Base-by-base conservation (phyloP, 2,797 vertebrate species). In the Acridotheres tristis region DNA sequence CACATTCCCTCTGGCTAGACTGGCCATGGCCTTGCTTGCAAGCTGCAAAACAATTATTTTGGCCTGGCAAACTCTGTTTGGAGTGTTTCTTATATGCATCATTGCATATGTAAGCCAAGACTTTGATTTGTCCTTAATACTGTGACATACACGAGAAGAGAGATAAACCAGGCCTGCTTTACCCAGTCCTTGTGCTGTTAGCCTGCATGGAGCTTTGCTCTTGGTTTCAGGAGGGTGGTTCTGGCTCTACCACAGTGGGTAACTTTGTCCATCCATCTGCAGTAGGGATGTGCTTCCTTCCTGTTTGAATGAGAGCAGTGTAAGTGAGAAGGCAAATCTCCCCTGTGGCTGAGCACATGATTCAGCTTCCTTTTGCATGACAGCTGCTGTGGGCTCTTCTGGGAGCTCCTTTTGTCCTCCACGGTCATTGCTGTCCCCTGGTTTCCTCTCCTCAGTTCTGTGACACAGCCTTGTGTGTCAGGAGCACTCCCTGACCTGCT, bases 401-500 rank as follows among this genome's bases (percentile, higher is more conserved):
- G 43, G 27, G 38, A 72, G 20, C 42, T 10, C 6, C 13, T 59
- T 84, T 72, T 22, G 22, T 68, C 13, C 55, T 58, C 17, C 2
- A 0, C 18, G 36, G 30, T 57, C 0, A 0, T 18, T 62, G 29
- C 51, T 59, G 62, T 58, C 34, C 22, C 48, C 51, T 61, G 50
- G 12, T 61, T 57, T 78, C 26, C 48, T 75, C 63, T 42, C 23
- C n/a, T 61, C 43, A 34, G 23, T 38, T 94, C 48, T 73, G 75
- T 55, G 50, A 20, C 21, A 17, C 27, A 32, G 0, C 11, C 3
- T 42, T 0, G 0, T 48, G 32, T 2, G 8, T 26, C 69, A 55
- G 48, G 23, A 59, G 6, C n/a, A 4, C n/a, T 79, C n/a, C 38
- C 54, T 67, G 62, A 21, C 30, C 26, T 42, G 67, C 11, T 2